These are phyloP conservation scores for Habropoda laboriosa DNA, from an alignment of 1,140 invertebrate genomes.

Conservation along the genomic window DNA sequence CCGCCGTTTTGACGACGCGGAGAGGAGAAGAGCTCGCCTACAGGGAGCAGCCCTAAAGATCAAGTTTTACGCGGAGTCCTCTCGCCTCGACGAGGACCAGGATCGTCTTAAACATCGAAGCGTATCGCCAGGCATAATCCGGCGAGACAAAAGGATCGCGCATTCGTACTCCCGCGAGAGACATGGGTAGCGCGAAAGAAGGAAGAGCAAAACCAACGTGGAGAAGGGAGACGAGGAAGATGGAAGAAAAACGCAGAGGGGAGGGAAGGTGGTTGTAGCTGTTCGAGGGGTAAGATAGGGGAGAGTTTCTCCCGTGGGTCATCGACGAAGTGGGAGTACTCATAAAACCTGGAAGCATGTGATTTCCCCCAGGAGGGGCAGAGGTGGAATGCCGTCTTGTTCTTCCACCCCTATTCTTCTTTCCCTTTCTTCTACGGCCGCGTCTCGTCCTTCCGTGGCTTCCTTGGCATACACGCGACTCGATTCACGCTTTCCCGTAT, in stretches of 20 bases:
- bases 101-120: conserved; percentile 55
- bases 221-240: background rate
- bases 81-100: background rate
- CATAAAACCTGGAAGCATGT: conserved; percentile 77
- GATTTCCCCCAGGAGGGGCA: conserved; percentile 76
- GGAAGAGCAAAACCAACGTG: background rate
- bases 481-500: conserved; percentile 6
- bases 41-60: background rate
- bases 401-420: conserved; percentile 42
- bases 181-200: conserved; percentile 35
- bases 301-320: conserved; percentile 59
- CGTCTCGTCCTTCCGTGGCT: background rate
- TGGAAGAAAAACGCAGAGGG: conserved; percentile 6
- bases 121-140: conserved; percentile 68
- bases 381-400: conserved; percentile 65
- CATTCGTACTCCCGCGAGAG: conserved; percentile 62
- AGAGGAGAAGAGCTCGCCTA: background rate
- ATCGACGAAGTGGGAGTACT: conserved; percentile 60
- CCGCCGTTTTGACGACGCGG: background rate
- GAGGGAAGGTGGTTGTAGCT: conserved; percentile 30
- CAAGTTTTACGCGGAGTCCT: conserved; percentile 8
- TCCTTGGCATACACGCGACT: background rate
- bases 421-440: background rate
- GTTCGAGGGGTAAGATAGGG: conserved; percentile 45
- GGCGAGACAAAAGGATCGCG: conserved; percentile 69